Conservation (phyloP, 2,888 invertebrate species). For the Thysanoteuthis rhombus region DNA sequence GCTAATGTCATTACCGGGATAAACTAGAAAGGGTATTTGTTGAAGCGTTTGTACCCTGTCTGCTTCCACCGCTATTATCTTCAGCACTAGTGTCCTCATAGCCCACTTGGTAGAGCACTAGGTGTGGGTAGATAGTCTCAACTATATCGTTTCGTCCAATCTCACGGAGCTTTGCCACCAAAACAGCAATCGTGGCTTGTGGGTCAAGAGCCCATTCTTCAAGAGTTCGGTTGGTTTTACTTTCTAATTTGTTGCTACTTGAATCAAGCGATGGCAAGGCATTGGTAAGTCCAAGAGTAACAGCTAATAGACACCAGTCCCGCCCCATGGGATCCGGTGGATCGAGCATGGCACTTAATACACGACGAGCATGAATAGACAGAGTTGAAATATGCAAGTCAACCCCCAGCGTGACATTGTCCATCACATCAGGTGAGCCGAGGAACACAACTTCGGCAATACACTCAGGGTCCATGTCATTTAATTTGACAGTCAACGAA, state of each 20-base stretch:
- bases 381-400: slow-evolving; percentile 74
- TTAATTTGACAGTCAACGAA: slow-evolving; percentile 65
- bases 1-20: slow-evolving; percentile 50
- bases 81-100: slow-evolving; percentile 59
- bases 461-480: slow-evolving; percentile 71
- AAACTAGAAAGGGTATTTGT: slow-evolving; percentile 59
- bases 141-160: slow-evolving; percentile 75
- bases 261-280: slow-evolving; percentile 70
- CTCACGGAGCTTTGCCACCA: slow-evolving; percentile 73
- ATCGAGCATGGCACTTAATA: slow-evolving; percentile 70
- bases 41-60: slow-evolving; percentile 53
- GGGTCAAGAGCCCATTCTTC: slow-evolving; percentile 70
- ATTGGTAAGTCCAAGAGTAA: slow-evolving; percentile 72
- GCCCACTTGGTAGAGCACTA: slow-evolving; percentile 50
- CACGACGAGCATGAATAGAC: slow-evolving; percentile 72
- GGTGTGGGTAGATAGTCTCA: slow-evolving; percentile 72
- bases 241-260: slow-evolving; percentile 56
- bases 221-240: slow-evolving; percentile 69
- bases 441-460: slow-evolving; percentile 74
- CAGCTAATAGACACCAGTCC: slow-evolving; percentile 73
- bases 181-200: slow-evolving; percentile 70
- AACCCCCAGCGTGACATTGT: slow-evolving; percentile 71
- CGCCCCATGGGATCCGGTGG: slow-evolving; percentile 71
- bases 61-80: slow-evolving; percentile 44
- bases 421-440: slow-evolving; percentile 71